Percentiles rank a stretch among this genome's conserved stretches.
phyloP scores from a whole-genome alignment of 2,797 vertebrate genomes.

The Mus caroli region DNA sequence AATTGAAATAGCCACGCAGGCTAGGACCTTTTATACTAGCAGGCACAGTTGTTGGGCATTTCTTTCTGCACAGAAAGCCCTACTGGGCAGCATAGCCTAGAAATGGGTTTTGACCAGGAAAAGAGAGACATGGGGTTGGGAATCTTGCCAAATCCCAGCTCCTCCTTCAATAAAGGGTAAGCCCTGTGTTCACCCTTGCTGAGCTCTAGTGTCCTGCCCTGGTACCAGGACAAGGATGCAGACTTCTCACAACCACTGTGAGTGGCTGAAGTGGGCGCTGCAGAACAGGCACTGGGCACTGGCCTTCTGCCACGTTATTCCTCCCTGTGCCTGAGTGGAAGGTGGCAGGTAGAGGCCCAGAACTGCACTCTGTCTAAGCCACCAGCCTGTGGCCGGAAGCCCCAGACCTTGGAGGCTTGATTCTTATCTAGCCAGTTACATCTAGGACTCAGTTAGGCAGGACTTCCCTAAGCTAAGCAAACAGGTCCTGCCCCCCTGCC shows the following conservation, averaged over 20 bases:
- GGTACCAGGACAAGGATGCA: not conserved
- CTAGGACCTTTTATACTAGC: not conserved
- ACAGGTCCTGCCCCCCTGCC: not conserved
- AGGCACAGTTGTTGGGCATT: not conserved
- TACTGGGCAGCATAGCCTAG: not conserved
- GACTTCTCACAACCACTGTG: not conserved
- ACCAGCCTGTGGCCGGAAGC: not conserved
- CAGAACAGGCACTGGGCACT: not conserved
- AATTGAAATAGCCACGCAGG: not conserved
- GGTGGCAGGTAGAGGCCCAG: not conserved
- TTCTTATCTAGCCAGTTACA: not conserved
- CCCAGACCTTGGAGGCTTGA: not conserved
- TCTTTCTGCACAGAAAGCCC: not conserved
- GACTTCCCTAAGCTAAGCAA: not conserved
- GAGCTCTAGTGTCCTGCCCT: not conserved
- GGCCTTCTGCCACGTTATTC: not conserved
- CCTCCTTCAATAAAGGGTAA: not conserved
- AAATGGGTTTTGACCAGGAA: not conserved
- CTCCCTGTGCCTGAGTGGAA: not conserved
- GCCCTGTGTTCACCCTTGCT: not conserved
- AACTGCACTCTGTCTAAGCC: not conserved
- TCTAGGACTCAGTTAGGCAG: not conserved
- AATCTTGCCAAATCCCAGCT: not conserved
- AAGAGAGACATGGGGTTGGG: not conserved
- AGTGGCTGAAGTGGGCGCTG: accelerated